Percentiles rank a stretch among this genome's conserved stretches.
phyloP scores from a whole-genome alignment of 2,797 vertebrate genomes.

The Muraenolepis orangiensis region DNA sequence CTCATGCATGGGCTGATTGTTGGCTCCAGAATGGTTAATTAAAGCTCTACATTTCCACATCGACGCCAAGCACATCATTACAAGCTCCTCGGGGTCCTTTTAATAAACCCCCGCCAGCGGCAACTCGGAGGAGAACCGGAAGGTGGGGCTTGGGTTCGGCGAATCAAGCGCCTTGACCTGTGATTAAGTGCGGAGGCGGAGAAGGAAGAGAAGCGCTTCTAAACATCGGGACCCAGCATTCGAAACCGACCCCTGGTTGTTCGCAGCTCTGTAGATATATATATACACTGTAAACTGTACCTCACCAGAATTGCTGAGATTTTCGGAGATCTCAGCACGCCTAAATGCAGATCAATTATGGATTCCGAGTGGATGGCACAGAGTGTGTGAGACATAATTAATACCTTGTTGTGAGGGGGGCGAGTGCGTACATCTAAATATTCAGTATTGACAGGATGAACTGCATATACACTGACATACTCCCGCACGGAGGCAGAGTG shows the following conservation, averaged over 20 bases:
- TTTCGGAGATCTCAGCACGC: background rate
- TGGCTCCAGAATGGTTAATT: slow-evolving; percentile 71
- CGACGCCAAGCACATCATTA: slow-evolving; percentile 74
- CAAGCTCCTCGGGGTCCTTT: slow-evolving; percentile 68
- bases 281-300: background rate
- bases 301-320: background rate
- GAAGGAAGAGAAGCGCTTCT: background rate
- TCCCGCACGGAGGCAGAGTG: background rate
- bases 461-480: background rate
- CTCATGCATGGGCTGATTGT: slow-evolving; percentile 67
- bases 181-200: slow-evolving; percentile 63
- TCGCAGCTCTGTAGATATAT: background rate
- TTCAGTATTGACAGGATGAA: background rate
- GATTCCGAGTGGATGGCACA: background rate
- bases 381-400: background rate
- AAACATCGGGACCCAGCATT: background rate
- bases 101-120: slow-evolving; percentile 69
- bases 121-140: slow-evolving; percentile 45
- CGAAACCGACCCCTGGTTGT: background rate
- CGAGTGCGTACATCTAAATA: background rate
- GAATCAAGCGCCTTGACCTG: slow-evolving; percentile 72
- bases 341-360: background rate
- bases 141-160: slow-evolving; percentile 42
- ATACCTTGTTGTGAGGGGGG: background rate
- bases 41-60: slow-evolving; percentile 59